Evolutionary conservation across 2,113 vertebrate species (phyloP).

Genomic region (Cisticola juncidis): DNA sequence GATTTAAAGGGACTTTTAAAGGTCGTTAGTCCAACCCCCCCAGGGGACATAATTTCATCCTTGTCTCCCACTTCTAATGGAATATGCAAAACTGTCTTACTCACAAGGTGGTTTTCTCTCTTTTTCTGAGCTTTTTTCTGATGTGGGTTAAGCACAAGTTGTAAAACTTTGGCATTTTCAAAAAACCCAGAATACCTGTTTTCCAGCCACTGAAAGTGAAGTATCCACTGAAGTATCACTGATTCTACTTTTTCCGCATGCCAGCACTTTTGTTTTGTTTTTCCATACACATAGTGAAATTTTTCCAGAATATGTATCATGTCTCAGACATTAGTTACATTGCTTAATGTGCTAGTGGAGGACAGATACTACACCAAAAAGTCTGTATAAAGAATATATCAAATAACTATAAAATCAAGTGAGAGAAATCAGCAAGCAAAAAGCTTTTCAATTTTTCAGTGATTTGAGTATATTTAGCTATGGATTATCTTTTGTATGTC

Average conservation of each 20-base stretch:
- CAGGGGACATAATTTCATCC: background rate
- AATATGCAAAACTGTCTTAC: background rate
- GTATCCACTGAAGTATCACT: background rate
- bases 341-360: background rate
- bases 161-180: background rate
- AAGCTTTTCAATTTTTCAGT: background rate
- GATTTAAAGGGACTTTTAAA: background rate
- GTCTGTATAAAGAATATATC: background rate
- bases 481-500: background rate
- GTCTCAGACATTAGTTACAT: background rate
- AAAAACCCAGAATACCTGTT: background rate
- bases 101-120: background rate
- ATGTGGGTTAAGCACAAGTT: background rate
- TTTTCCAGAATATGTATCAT: background rate
- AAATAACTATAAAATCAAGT: background rate
- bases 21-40: background rate
- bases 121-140: background rate
- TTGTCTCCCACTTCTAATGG: background rate
- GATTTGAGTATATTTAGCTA: background rate
- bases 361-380: background rate
- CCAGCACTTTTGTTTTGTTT: background rate
- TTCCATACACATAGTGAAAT: background rate
- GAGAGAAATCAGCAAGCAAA: background rate
- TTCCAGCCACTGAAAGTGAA: background rate
- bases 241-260: background rate